phyloP scores from a whole-genome alignment of 2,113 vertebrate species.

The Leucosticte australis region DNA sequence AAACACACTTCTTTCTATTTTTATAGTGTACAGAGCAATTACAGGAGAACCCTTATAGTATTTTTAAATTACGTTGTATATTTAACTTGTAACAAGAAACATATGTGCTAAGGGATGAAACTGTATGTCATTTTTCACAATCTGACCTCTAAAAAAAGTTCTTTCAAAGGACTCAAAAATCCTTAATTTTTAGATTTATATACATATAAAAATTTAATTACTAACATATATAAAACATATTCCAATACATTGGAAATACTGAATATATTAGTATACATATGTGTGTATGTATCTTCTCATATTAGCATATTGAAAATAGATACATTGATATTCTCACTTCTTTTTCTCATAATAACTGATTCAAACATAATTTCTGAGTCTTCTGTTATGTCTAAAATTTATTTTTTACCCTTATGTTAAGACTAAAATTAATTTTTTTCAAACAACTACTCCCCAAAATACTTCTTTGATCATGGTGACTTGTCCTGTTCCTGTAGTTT shows the following conservation, averaged over 20 bases:
- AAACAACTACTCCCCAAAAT: neutral
- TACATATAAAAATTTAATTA: neutral
- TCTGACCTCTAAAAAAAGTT: neutral
- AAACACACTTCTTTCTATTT: conserved; percentile 5
- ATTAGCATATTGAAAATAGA: neutral
- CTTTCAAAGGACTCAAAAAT: neutral
- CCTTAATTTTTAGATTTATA: neutral
- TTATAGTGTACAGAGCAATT: neutral
- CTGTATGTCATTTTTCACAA: neutral
- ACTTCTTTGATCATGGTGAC: neutral
- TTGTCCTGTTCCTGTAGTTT: neutral
- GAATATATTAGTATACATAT: neutral
- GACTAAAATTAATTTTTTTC: neutral
- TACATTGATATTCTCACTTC: neutral
- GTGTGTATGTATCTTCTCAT: neutral
- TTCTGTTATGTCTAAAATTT: neutral
- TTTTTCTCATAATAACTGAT: neutral
- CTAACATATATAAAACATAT: neutral
- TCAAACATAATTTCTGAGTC: neutral
- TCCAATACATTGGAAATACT: neutral
- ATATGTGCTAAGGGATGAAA: neutral
- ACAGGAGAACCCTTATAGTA: neutral
- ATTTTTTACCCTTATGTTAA: neutral
- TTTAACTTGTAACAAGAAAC: conserved; percentile 39
- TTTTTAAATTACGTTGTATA: conserved; percentile 15